Evolutionary conservation across 2,797 vertebrate species (phyloP).

Genomic region (Manis crassicaudata): DNA sequence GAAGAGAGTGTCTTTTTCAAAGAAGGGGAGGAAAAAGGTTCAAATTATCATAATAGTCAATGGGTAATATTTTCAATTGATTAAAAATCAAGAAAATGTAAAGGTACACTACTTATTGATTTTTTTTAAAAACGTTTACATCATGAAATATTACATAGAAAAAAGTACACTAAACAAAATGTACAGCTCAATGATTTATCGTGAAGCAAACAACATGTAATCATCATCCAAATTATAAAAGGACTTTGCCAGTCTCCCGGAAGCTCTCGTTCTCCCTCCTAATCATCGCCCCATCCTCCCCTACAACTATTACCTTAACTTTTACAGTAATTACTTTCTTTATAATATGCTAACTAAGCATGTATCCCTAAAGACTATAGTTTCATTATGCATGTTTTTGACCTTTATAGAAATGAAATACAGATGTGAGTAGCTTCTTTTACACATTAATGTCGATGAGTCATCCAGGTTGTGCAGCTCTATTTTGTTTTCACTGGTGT

Average conservation of each 20-base stretch:
- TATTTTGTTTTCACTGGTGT: not conserved
- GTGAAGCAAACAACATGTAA: not conserved
- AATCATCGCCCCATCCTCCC: not conserved
- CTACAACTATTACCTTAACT: not conserved
- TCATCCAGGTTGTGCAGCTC: not conserved
- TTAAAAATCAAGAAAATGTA: slow-evolving; percentile 17
- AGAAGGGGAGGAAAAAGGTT: not conserved
- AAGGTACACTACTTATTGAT: not conserved
- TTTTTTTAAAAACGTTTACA: not conserved
- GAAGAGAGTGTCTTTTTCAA: not conserved
- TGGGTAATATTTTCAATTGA: slow-evolving; percentile 3
- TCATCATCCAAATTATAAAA: not conserved
- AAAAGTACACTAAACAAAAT: not conserved
- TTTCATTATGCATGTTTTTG: not conserved
- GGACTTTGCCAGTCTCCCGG: not conserved
- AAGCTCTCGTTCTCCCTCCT: not conserved
- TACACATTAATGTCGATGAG: not conserved
- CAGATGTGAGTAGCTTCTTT: not conserved
- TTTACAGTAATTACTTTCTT: not conserved
- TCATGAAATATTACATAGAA: not conserved
- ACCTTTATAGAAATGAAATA: not conserved
- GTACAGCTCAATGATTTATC: not conserved
- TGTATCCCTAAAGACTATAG: not conserved
- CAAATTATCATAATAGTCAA: not conserved
- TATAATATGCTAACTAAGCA: not conserved